phyloP scores from a whole-genome alignment of 2,888 invertebrate species.

The Venustoraphidia nigricollis region DNA sequence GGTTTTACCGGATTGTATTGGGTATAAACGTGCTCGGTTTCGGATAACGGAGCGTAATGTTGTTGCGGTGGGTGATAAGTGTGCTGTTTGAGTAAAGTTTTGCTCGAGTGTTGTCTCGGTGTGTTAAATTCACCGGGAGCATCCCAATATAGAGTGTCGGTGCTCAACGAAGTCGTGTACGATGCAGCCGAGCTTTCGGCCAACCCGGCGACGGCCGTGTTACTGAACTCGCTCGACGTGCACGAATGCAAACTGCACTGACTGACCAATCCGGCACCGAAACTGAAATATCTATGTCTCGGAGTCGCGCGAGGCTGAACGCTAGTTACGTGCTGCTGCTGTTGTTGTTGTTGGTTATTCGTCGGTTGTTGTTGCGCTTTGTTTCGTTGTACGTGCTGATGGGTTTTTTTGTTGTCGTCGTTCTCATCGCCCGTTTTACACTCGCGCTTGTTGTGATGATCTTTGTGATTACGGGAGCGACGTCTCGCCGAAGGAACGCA shows the following conservation, averaged over 20 bases:
- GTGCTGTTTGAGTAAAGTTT: conserved; percentile 27
- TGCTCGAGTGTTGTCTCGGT: conserved; percentile 25
- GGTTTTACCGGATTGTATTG: conserved; percentile 48
- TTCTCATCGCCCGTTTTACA: conserved; percentile 4
- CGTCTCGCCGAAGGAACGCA: conserved; percentile 54
- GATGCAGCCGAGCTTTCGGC: conserved; percentile 61
- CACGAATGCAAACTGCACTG: conserved; percentile 73
- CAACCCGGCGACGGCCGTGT: conserved; percentile 34
- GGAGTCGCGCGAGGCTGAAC: conserved; percentile 21
- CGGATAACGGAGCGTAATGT: conserved; percentile 26
- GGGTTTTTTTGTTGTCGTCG: conserved; percentile 5
- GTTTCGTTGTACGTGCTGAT: conserved; percentile 7
- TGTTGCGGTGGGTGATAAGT: conserved; percentile 26
- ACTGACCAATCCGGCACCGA: conserved; percentile 54
- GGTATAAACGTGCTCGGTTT: conserved; percentile 21
- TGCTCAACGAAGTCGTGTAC: conserved; percentile 73
- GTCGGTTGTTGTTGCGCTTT: conserved; percentile 30
- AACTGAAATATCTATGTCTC: conserved; percentile 38
- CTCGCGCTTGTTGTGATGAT: conserved; percentile 23
- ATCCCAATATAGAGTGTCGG: conserved; percentile 78
- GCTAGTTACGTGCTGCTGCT: conserved; percentile 27
- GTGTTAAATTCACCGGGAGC: conserved; percentile 19
- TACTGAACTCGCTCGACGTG: conserved; percentile 59
- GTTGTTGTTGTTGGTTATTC: conserved; percentile 29
- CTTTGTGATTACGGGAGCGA: conserved; percentile 38